phyloP scores from a whole-genome alignment of 1,140 invertebrate genomes.

The Neotoxoptera formosana region DNA sequence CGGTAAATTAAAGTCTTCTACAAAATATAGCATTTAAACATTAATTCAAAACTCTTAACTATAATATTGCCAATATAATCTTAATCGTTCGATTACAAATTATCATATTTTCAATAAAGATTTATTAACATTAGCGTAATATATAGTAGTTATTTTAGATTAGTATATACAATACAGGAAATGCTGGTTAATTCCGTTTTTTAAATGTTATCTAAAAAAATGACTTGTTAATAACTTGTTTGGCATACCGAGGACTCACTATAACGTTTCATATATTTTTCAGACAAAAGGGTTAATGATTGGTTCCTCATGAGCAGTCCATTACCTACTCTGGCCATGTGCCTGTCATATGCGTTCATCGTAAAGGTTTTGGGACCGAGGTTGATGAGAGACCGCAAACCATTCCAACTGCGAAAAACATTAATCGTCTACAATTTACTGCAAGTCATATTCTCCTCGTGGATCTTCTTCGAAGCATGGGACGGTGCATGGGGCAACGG shows the following conservation, averaged over 20 bases:
- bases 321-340: constrained; percentile 80
- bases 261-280: constrained; percentile 62
- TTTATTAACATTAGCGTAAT: not conserved
- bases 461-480: constrained; percentile 83
- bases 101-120: not conserved
- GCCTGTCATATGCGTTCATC: constrained; percentile 77
- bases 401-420: constrained; percentile 79
- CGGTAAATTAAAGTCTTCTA: not conserved
- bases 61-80: not conserved
- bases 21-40: not conserved
- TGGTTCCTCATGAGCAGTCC: constrained; percentile 87
- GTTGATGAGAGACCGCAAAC: constrained; percentile 86
- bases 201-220: not conserved
- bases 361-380: constrained; percentile 82
- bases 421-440: constrained; percentile 85
- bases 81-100: not conserved
- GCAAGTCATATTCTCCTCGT: constrained; percentile 83
- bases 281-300: constrained; percentile 81
- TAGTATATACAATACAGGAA: not conserved
- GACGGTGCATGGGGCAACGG: constrained; percentile 78
- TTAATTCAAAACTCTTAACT: not conserved
- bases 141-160: not conserved
- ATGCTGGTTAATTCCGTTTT: not conserved
- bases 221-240: not conserved
- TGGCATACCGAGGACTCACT: not conserved